These are phyloP conservation scores for Dreissena rostriformis DNA, from an alignment of 1,140 invertebrate species.

Conservation along the genomic window DNA sequence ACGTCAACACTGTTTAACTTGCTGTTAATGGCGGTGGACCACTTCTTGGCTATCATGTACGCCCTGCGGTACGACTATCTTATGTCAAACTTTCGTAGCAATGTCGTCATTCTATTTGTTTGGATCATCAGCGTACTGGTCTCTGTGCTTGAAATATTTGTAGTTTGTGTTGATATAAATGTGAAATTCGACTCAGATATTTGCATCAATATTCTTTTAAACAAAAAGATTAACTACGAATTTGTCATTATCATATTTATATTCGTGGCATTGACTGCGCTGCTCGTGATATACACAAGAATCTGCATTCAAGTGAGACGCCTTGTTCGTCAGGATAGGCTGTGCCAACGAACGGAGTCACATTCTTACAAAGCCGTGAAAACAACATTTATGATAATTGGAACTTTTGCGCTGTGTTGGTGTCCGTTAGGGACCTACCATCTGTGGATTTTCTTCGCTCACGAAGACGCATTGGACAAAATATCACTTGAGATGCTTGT, in stretches of 20 bases:
- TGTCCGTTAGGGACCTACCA: slow-evolving; percentile 83
- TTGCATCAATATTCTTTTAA: slow-evolving; percentile 79
- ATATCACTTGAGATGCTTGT: slow-evolving; percentile 6
- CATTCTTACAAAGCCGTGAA: slow-evolving; percentile 85
- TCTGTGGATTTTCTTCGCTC: slow-evolving; percentile 39
- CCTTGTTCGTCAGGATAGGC: slow-evolving; percentile 13
- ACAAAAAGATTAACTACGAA: slow-evolving; percentile 63
- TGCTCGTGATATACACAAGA: slow-evolving; percentile 61
- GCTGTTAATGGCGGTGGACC: slow-evolving; percentile 86
- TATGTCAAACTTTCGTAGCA: slow-evolving; percentile 84
- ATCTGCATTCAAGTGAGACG: slow-evolving; percentile 44
- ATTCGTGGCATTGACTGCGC: slow-evolving; percentile 79
- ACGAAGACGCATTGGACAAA: background rate
- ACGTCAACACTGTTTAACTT: slow-evolving; percentile 85
- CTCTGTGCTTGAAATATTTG: slow-evolving; percentile 79
- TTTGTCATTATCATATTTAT: slow-evolving; percentile 77
- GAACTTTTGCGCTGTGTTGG: slow-evolving; percentile 86
- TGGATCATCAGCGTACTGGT: slow-evolving; percentile 84
- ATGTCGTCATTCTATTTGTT: slow-evolving; percentile 85
- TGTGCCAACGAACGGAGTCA: background rate
- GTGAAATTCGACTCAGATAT: slow-evolving; percentile 18
- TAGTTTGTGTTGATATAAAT: slow-evolving; percentile 34
- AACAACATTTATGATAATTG: slow-evolving; percentile 87
- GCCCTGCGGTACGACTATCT: slow-evolving; percentile 90
- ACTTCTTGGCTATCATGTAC: slow-evolving; percentile 92